Base-by-base conservation (phyloP, 1,140 invertebrate species). In the Pseudomyrmex cubaensis region DNA sequence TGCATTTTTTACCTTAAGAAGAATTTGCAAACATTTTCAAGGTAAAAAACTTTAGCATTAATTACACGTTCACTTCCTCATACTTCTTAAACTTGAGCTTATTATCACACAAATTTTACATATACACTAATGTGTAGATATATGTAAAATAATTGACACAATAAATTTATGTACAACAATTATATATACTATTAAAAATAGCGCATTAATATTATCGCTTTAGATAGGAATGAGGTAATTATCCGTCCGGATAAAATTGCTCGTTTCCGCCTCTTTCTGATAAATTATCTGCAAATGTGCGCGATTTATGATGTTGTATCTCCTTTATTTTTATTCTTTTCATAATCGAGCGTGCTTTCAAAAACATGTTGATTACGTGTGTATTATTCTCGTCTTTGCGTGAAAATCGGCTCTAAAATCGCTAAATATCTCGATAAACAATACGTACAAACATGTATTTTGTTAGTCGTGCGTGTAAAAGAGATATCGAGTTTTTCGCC, bases 261-360 rank as follows among this genome's bases (percentile, higher is more conserved):
- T 69, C 35, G 35, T 35, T 70, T 70, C 13, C 44, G 20, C 10
- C 66, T 59, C 35, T 35, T 35, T 35, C 5, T 35, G 0, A 35
- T 35, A 35, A 35, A 35, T 35, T 35, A 35, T 52, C 5, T 13
- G 15, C 12, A 35, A 59, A 50, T 44, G 1, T 80, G 5, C 35
- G 35, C 35, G 54, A 80, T 80, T 80, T 80, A 72, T 59, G 56
- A 59, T 59, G 25, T 44, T 25, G 35, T 25, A 25, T 25, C 25
- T 4, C 3, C 9, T 77, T 56, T 66, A 50, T 44, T 44, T 2
- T 17, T n/a, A 7, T 15, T 15, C 2, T 12, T 48, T 13, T 22
- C 12, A 12, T 13, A 57, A 48, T 69, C 76, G 9, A 8, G 22
- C 17, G 13, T 8, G 52, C 15, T 69, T 5, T 69, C 15, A 25